A percentile compares a stretch with the other conserved stretches of the same genome.
Conservation (phyloP, 2,888 invertebrate species). For the Aproaerema taeniolella region DNA sequence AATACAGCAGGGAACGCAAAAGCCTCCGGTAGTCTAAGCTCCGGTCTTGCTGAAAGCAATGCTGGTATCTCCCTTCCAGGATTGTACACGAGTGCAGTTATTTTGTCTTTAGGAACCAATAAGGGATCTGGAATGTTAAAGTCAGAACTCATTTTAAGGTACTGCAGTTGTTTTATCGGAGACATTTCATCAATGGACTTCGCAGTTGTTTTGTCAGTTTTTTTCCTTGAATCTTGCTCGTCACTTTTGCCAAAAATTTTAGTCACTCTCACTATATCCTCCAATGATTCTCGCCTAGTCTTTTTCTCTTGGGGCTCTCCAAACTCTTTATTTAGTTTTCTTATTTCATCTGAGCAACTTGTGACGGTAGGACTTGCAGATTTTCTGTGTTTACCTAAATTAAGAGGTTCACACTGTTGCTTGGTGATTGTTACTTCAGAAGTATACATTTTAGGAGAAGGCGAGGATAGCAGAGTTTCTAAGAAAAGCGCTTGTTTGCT, state of each 20-base stretch:
- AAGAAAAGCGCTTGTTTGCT: constrained; percentile 76
- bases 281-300: constrained; percentile 49
- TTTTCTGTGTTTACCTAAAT: constrained; percentile 82
- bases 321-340: constrained; percentile 73
- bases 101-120: constrained; percentile 85
- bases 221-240: constrained; percentile 40
- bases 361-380: constrained; percentile 84
- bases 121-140: constrained; percentile 89
- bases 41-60: constrained; percentile 83
- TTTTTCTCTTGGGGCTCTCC: constrained; percentile 67
- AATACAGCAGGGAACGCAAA: constrained; percentile 83
- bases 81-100: constrained; percentile 82
- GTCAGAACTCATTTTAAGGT: constrained; percentile 80
- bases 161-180: constrained; percentile 84
- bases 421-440: constrained; percentile 75
- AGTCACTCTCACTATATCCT: constrained; percentile 55
- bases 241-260: constrained; percentile 57
- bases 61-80: constrained; percentile 88
- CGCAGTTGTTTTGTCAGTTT: constrained; percentile 34
- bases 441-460: constrained; percentile 76
- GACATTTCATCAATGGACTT: constrained; percentile 69
- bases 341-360: constrained; percentile 85
- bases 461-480: constrained; percentile 79
- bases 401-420: constrained; percentile 81
- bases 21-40: constrained; percentile 84